Percentiles rank a stretch among this genome's conserved stretches.
Evolutionary conservation across 1,140 invertebrate species (phyloP).

Genomic region (Brachionus koreanus): DNA sequence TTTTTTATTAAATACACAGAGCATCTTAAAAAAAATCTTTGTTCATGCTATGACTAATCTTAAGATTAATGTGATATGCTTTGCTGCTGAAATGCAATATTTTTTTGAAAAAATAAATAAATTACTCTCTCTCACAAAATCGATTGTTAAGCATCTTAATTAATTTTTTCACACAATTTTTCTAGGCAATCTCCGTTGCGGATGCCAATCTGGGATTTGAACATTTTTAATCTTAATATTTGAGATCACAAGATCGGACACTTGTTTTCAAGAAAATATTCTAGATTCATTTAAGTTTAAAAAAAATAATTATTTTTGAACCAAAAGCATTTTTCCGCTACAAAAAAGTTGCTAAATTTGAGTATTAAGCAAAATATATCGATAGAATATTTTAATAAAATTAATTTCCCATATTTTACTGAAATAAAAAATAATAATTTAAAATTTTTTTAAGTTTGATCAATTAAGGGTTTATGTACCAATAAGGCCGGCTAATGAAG

Average conservation of each 20-base stretch:
- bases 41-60: background rate
- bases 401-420: too few relatives aligned
- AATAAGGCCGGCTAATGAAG: background rate
- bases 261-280: background rate
- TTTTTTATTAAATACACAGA: background rate
- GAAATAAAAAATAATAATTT: background rate
- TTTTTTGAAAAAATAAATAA: background rate
- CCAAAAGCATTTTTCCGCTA: too few relatives aligned
- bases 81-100: background rate
- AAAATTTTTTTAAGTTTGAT: background rate
- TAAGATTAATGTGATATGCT: background rate
- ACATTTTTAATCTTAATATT: background rate
- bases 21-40: background rate
- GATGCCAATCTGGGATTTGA: background rate
- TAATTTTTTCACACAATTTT: background rate
- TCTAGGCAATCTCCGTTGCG: background rate
- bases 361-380: background rate
- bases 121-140: background rate
- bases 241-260: background rate
- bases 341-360: background rate
- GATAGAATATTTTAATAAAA: background rate
- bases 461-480: constrained; percentile 14
- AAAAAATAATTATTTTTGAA: too few relatives aligned
- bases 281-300: too few relatives aligned
- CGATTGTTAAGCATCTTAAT: background rate